Evolutionary conservation across 2,797 vertebrate species (phyloP).

Genomic region (Thunnus albacares): DNA sequence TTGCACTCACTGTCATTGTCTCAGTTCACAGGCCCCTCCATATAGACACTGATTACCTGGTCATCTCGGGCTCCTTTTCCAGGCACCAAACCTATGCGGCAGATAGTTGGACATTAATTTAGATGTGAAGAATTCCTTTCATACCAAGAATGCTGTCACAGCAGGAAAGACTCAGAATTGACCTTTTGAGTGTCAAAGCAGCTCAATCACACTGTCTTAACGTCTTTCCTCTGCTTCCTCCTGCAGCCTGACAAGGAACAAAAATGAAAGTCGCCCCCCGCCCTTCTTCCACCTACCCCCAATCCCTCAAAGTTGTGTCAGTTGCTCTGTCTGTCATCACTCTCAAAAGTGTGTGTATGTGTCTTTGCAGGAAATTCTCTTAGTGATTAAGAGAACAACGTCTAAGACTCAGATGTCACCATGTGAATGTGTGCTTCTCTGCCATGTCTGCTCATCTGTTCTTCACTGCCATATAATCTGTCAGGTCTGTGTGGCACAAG

Average conservation of each 20-base stretch:
- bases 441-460: conserved; percentile 47
- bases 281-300: conserved; percentile 1
- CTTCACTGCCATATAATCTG: conserved; percentile 44
- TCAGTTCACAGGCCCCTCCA: not conserved
- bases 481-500: conserved; percentile 55
- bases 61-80: not conserved
- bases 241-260: conserved; percentile 52
- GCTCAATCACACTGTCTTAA: conserved; percentile 62
- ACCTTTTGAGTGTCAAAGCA: conserved; percentile 67
- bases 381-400: conserved; percentile 43
- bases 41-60: conserved; percentile 45
- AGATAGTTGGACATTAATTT: conserved; percentile 54
- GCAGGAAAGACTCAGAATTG: conserved; percentile 56
- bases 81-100: not conserved
- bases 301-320: conserved; percentile 55
- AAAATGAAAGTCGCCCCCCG: conserved; percentile 16
- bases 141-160: conserved; percentile 31
- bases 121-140: conserved; percentile 50
- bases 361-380: conserved; percentile 14
- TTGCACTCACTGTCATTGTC: not conserved
- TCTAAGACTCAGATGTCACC: conserved; percentile 9
- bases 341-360: conserved; percentile 20
- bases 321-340: conserved; percentile 41
- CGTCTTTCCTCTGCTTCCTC: conserved; percentile 44
- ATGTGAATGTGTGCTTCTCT: conserved; percentile 8